These are phyloP conservation scores for Eremobia ochroleuca DNA, from an alignment of 2,888 invertebrate genomes.

Conservation along the genomic window DNA sequence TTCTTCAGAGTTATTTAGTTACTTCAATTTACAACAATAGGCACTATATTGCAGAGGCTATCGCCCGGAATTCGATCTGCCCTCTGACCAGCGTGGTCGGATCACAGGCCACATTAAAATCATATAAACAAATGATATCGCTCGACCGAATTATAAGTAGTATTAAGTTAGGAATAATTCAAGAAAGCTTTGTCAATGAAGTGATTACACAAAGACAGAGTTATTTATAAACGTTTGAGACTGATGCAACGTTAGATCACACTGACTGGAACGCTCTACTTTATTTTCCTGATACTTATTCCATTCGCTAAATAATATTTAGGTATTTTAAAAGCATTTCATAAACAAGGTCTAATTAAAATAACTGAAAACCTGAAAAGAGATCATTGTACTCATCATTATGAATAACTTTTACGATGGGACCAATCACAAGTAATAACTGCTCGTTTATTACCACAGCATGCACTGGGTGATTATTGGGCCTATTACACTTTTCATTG, in stretches of 20 bases:
- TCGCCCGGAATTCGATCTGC: constrained; percentile 44
- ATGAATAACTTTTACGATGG: too few relatives aligned
- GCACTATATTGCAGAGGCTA: constrained; percentile 57
- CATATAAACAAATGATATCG: constrained; percentile 54
- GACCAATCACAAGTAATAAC: background rate
- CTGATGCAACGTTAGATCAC: background rate
- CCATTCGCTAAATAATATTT: background rate
- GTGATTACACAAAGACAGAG: background rate
- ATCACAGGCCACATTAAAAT: constrained; percentile 46
- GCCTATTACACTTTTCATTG: background rate
- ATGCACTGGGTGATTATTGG: background rate
- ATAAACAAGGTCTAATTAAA: background rate
- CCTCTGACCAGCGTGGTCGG: constrained; percentile 42
- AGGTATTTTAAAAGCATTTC: background rate
- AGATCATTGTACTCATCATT: background rate
- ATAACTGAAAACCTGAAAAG: background rate
- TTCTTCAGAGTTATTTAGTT: background rate
- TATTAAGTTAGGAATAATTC: constrained; percentile 28
- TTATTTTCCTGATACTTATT: constrained; percentile 5
- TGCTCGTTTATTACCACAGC: background rate
- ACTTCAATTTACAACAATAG: constrained; percentile 54
- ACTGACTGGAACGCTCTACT: background rate
- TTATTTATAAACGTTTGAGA: constrained; percentile 14
- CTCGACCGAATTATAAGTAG: constrained; percentile 50
- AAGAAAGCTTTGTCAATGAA: constrained; percentile 31